Evolutionary conservation across 2,797 vertebrate species (phyloP).

Genomic region (Prionace glauca): DNA sequence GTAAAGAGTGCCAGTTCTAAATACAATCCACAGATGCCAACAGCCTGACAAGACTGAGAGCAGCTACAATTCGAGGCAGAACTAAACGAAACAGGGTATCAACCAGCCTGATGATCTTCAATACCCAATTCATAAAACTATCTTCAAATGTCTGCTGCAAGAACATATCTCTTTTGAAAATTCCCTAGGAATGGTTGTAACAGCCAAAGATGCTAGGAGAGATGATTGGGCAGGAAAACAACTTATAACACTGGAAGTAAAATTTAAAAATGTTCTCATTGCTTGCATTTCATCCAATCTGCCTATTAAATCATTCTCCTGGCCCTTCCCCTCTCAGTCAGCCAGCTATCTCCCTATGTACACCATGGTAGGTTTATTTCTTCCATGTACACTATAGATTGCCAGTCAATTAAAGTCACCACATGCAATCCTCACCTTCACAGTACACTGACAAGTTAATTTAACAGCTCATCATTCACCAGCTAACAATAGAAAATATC

Average conservation of each 20-base stretch:
- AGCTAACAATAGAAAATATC: neutral
- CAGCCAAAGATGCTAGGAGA: neutral
- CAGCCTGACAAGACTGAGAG: neutral
- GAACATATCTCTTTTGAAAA: neutral
- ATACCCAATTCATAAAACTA: neutral
- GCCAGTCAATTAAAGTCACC: neutral
- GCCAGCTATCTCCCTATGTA: neutral
- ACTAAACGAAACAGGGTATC: neutral
- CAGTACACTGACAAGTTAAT: neutral
- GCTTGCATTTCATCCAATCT: neutral
- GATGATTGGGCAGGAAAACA: neutral
- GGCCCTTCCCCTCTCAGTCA: neutral
- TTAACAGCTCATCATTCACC: neutral
- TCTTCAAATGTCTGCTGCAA: neutral
- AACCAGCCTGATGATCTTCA: neutral
- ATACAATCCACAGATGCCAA: neutral
- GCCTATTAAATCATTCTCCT: neutral
- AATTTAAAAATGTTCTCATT: neutral
- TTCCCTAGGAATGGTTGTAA: neutral
- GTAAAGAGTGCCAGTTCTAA: neutral
- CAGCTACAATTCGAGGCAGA: neutral
- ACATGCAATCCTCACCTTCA: neutral
- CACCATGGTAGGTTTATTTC: neutral
- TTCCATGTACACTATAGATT: neutral
- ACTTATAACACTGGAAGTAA: neutral